Evolutionary conservation across 2,797 vertebrate species (phyloP).

Genomic region (Schizothorax lantsangensis): DNA sequence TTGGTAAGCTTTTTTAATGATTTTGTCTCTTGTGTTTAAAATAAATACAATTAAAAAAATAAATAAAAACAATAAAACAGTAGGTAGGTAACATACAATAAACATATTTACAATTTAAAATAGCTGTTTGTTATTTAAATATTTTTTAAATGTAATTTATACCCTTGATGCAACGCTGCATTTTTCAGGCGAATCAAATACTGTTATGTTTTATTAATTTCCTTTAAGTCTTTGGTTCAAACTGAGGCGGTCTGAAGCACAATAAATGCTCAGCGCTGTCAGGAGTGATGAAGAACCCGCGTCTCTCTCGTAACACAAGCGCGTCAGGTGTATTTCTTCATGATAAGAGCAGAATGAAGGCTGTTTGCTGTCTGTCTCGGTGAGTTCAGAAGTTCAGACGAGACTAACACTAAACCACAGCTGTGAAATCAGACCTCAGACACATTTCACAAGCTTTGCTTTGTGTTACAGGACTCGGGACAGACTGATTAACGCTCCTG

Average conservation of each 20-base stretch:
- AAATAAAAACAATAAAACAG: too few species aligned
- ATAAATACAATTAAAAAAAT: too few species aligned
- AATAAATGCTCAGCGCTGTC: neutral
- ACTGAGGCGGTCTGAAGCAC: neutral
- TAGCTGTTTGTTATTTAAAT: neutral
- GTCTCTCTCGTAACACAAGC: neutral
- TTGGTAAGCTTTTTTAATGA: too few species aligned
- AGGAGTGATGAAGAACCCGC: neutral
- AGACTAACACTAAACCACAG: slow-evolving; percentile 11
- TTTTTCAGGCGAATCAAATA: neutral
- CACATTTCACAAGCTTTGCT: slow-evolving; percentile 3
- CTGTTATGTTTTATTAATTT: neutral
- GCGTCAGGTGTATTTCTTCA: neutral
- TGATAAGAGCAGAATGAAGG: slow-evolving; percentile 31
- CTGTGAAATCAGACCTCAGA: slow-evolving; percentile 26
- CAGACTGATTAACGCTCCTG: slow-evolving; percentile 17
- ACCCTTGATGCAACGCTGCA: neutral
- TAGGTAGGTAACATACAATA: too few species aligned
- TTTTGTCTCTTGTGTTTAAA: too few species aligned
- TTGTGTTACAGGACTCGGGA: neutral
- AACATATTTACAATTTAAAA: neutral
- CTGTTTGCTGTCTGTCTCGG: slow-evolving; percentile 6
- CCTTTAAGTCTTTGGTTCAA: neutral
- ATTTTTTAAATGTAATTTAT: neutral
- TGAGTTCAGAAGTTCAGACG: slow-evolving; percentile 2